phyloP scores from a whole-genome alignment of 2,113 vertebrate species.

The Chloropsis hardwickii region DNA sequence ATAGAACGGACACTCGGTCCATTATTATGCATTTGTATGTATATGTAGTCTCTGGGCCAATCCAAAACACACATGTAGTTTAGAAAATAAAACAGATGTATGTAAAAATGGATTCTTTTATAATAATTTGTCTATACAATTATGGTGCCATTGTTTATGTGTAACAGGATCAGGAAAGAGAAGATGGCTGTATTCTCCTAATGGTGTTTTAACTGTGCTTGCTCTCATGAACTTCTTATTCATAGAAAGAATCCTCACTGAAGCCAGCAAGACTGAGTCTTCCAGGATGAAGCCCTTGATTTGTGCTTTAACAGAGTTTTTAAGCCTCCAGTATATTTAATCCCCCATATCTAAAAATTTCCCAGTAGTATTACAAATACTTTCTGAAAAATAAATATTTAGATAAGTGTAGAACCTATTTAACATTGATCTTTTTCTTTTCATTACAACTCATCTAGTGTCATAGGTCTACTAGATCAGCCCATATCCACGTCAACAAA shows the following conservation, averaged over 20 bases:
- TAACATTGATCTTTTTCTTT: slow-evolving; percentile 52
- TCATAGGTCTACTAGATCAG: slow-evolving; percentile 23
- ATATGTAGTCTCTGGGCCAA: background rate
- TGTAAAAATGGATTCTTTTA: background rate
- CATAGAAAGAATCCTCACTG: background rate
- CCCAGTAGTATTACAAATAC: slow-evolving; percentile 6
- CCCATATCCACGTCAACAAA: background rate
- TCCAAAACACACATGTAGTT: background rate
- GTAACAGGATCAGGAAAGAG: background rate
- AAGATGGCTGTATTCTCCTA: background rate
- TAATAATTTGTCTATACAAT: background rate
- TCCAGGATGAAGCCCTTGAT: slow-evolving; percentile 15
- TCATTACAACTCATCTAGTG: slow-evolving; percentile 19
- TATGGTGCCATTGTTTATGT: background rate
- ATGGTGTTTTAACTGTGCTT: background rate
- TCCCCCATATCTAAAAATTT: background rate
- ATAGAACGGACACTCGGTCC: background rate
- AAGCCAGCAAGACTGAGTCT: background rate
- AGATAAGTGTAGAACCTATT: slow-evolving; percentile 21
- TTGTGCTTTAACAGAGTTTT: background rate
- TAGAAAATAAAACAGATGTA: background rate
- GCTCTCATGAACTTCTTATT: background rate
- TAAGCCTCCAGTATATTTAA: slow-evolving; percentile 4
- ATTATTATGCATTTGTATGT: background rate
- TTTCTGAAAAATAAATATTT: slow-evolving; percentile 55